A percentile compares a stretch with the other conserved stretches of the same genome.
Conservation (phyloP, 2,113 vertebrate genomes). For the Herpailurus yagouaroundi region DNA sequence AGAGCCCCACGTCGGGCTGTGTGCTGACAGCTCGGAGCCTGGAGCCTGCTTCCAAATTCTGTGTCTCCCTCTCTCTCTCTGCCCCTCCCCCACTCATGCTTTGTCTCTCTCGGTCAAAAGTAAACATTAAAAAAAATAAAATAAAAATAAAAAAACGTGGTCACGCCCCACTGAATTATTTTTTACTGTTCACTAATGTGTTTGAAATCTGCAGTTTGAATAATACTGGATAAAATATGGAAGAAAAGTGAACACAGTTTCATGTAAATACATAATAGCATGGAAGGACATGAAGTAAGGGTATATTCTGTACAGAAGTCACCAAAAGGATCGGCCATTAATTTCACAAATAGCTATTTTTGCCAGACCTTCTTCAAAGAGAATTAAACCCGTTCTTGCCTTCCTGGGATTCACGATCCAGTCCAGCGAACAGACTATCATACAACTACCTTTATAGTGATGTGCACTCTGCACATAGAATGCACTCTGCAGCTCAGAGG, state of each 20-base stretch:
- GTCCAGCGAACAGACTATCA: fast-evolving
- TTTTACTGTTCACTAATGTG: neutral
- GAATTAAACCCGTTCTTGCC: neutral
- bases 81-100: no score
- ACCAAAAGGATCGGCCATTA: neutral
- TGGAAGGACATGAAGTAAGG: neutral
- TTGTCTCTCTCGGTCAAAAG: no score
- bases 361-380: neutral
- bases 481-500: fast-evolving
- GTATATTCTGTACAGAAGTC: neutral
- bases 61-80: no score
- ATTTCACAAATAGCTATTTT: neutral
- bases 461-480: fast-evolving
- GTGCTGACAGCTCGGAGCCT: no score
- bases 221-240: neutral
- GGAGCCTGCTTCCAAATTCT: no score
- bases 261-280: neutral
- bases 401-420: neutral
- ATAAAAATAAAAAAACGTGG: neutral
- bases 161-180: neutral
- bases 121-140: no score
- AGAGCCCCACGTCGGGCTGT: no score
- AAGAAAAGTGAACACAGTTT: neutral
- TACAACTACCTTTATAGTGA: no score
- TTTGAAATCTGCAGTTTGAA: neutral